Evolutionary conservation across 1,140 invertebrate species (phyloP).

Genomic region (Meloidogyne chitwoodi): DNA sequence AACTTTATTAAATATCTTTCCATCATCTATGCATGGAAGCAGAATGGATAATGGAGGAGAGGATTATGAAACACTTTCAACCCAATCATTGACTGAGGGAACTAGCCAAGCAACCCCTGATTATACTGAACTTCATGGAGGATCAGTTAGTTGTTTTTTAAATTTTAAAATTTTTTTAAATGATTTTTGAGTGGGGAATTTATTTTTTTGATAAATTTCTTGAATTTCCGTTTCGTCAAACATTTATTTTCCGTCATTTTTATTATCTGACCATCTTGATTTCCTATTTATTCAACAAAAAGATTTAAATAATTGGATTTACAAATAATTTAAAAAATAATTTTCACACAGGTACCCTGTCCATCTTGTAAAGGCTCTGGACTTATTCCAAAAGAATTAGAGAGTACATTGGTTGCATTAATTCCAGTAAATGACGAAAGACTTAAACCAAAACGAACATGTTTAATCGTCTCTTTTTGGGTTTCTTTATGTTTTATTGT

Average conservation of each 20-base stretch:
- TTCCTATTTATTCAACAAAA: too few relatives aligned
- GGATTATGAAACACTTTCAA: neutral
- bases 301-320: too few relatives aligned
- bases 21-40: neutral
- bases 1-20: neutral
- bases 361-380: constrained; percentile 61
- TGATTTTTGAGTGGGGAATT: too few relatives aligned
- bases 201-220: too few relatives aligned
- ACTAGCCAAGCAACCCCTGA: neutral
- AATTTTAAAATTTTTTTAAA: neutral
- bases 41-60: neutral
- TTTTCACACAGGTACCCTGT: constrained; percentile 53
- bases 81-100: neutral
- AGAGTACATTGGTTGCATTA: constrained; percentile 60
- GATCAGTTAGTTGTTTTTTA: constrained; percentile 1
- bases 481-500: constrained; percentile 33
- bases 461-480: constrained; percentile 37
- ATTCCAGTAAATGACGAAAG: constrained; percentile 61
- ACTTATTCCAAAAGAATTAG: constrained; percentile 61
- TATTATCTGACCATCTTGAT: too few relatives aligned
- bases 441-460: constrained; percentile 61
- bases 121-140: constrained; percentile 19
- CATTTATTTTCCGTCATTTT: too few relatives aligned
- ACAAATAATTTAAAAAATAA: neutral
- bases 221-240: too few relatives aligned